Base-by-base conservation (phyloP, 2,888 invertebrate genomes). In the Zygothrica quintamaculata region DNA sequence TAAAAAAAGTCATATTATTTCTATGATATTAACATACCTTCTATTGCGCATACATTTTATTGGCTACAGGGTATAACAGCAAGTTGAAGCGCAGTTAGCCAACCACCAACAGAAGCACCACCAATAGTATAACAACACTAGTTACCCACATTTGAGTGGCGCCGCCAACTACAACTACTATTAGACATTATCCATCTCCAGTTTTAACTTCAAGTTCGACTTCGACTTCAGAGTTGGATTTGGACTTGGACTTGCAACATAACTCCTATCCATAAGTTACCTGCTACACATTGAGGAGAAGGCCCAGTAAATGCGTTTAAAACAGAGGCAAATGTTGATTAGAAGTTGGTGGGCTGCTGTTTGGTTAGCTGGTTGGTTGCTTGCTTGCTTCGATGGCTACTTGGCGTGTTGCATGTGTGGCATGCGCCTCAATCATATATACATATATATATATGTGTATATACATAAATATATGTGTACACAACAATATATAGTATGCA, bases 111-210 rank as follows among this genome's bases (percentile, higher is more conserved):
- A n/a, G n/a, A n/a, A n/a, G n/a, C n/a, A n/a, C n/a, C n/a, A n/a
- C n/a, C n/a, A n/a, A n/a, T n/a, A n/a, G 22, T 61, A 57, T 65
- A 60, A 36, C 51, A 64, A 7, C 31, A 44, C 71, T 74, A 71
- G 68, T 79, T 82, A 79, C 79, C 79, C 84, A 79, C 80, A 77
- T 79, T 79, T 79, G 34, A 56, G 67, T 72, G 84, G 77, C 84
- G 79, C 80, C 80, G 65, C 25, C 36, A 71, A 40, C 66, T 40
- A 58, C 65, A 58, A 40, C 69, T 60, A 52, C 75, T 34, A 60
- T 69, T 72, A 65, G 64, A 42, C 68, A 9, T 9, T 29, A 29
- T 29, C 29, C 29, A 29, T n/a, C 58, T 37, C 26, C 36, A 33
- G 39, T 44, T 42, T 37, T 34, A 55, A 31, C 59, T 62, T 33